Percentiles rank a stretch among this genome's conserved stretches.
Evolutionary conservation across 2,797 vertebrate species (phyloP).

Genomic region (Coendou prehensilis): DNA sequence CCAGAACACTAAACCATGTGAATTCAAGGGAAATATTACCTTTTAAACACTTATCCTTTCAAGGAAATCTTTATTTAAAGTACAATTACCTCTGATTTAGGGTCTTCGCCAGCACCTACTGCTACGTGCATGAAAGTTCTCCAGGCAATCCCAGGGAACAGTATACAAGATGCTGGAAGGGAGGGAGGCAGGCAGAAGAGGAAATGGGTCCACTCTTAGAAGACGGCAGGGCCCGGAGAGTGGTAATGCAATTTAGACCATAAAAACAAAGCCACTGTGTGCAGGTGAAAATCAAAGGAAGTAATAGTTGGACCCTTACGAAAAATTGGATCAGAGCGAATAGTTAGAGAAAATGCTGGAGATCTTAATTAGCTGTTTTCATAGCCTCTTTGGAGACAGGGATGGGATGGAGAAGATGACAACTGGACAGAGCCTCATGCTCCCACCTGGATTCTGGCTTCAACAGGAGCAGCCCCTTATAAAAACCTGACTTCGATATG

Average conservation of each 20-base stretch:
- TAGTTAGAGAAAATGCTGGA: not conserved
- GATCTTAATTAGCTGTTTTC: not conserved
- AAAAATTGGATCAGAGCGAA: slow-evolving; percentile 38
- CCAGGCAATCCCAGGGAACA: slow-evolving; percentile 50
- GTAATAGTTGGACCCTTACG: not conserved
- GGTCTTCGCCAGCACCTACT: slow-evolving; percentile 65
- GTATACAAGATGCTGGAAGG: not conserved
- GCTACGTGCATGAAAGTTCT: slow-evolving; percentile 39
- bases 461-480: not conserved
- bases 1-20: slow-evolving; percentile 51
- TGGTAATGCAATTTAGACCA: not conserved
- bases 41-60: slow-evolving; percentile 79
- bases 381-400: not conserved
- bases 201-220: not conserved
- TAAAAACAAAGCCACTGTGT: not conserved
- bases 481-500: not conserved
- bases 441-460: not conserved
- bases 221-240: not conserved
- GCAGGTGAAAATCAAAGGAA: not conserved
- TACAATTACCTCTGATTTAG: slow-evolving; percentile 75
- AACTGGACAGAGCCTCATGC: accelerated
- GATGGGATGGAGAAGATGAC: not conserved
- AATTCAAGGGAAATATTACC: slow-evolving; percentile 71
- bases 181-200: not conserved
- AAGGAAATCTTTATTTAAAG: slow-evolving; percentile 75